Evolutionary conservation across 2,888 invertebrate genomes (phyloP).

Genomic region (Tryphoninae sp.): DNA sequence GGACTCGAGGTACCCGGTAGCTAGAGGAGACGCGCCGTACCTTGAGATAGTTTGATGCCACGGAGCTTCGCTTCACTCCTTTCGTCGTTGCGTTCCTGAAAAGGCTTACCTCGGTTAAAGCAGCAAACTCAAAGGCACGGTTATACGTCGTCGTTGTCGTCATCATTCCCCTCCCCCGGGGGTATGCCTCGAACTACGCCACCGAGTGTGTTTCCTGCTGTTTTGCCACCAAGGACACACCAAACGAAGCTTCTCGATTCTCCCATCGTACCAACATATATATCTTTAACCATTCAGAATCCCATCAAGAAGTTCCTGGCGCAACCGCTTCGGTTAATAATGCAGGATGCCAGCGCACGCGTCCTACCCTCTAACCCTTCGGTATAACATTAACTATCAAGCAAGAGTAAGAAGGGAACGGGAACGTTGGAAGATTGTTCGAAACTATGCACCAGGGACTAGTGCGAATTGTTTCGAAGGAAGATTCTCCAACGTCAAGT

Average conservation of each 20-base stretch:
- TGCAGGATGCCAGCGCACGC: constrained; percentile 59
- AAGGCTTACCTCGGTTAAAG: constrained; percentile 30
- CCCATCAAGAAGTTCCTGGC: constrained; percentile 72
- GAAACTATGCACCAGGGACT: constrained; percentile 10
- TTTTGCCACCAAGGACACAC: constrained; percentile 58
- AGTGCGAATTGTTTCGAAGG: constrained; percentile 18
- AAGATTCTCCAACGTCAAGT: constrained; percentile 1
- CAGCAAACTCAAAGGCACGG: constrained; percentile 25
- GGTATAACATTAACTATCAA: constrained; percentile 30
- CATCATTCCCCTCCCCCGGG: constrained; percentile 26
- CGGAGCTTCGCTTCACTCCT: constrained; percentile 34
- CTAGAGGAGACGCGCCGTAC: constrained; percentile 29
- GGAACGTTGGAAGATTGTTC: neutral
- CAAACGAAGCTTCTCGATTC: constrained; percentile 38
- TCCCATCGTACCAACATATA: constrained; percentile 39
- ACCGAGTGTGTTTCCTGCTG: constrained; percentile 33
- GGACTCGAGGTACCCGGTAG: constrained; percentile 35
- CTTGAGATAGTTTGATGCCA: constrained; percentile 29
- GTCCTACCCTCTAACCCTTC: neutral
- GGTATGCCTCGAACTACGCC: constrained; percentile 45
- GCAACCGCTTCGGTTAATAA: constrained; percentile 72
- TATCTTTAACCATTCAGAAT: constrained; percentile 67
- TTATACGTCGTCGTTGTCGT: constrained; percentile 47
- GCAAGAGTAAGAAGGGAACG: neutral
- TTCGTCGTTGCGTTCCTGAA: constrained; percentile 26